Evolutionary conservation across 2,888 invertebrate genomes (phyloP).

Genomic region (Pachliopta kotzebuea): DNA sequence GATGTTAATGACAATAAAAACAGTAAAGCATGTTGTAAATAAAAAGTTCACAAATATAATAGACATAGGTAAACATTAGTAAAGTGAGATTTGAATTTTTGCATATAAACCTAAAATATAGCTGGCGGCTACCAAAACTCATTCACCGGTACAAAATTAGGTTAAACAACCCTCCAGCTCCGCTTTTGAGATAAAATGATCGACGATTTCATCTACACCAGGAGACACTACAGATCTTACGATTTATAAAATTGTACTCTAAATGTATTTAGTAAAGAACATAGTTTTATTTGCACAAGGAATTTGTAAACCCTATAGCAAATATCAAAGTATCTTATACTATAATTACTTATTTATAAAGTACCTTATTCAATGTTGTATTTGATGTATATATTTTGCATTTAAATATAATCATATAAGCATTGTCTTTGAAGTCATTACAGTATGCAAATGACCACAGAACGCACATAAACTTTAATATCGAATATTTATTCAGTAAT

Average conservation of each 20-base stretch:
- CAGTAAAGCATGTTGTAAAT: neutral
- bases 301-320: neutral
- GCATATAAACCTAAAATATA: slow-evolving; percentile 47
- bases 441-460: slow-evolving; percentile 74
- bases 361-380: slow-evolving; percentile 14
- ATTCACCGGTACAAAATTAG: slow-evolving; percentile 76
- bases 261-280: neutral
- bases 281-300: neutral
- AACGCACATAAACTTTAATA: slow-evolving; percentile 26
- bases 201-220: slow-evolving; percentile 33
- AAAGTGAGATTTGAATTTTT: slow-evolving; percentile 28
- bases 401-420: slow-evolving; percentile 62
- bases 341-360: neutral
- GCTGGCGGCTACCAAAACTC: slow-evolving; percentile 80
- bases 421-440: slow-evolving; percentile 77
- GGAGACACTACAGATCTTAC: slow-evolving; percentile 27
- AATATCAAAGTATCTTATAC: slow-evolving; percentile 17
- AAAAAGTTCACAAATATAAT: neutral
- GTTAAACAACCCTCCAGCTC: slow-evolving; percentile 64
- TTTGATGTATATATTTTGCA: slow-evolving; percentile 28
- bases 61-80: neutral
- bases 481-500: too few species aligned
- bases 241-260: neutral
- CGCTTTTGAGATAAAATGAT: slow-evolving; percentile 68
- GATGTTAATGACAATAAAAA: too few species aligned